Evolutionary conservation across 2,888 invertebrate genomes (phyloP).

Genomic region (Tachina fera): DNA sequence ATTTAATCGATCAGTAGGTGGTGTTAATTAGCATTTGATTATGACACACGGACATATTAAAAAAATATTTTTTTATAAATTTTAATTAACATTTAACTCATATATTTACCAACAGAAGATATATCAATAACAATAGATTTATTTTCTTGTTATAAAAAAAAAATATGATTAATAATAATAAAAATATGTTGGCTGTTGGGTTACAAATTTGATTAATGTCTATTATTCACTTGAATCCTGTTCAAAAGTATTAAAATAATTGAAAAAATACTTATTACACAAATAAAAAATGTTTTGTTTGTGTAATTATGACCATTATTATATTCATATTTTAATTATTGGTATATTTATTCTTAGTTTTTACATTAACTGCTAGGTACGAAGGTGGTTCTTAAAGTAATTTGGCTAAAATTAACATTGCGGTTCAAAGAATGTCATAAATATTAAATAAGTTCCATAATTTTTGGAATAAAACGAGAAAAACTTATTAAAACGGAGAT

Average conservation of each 20-base stretch:
- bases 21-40: conserved; percentile 64
- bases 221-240: conserved; percentile 50
- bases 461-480: too few species aligned
- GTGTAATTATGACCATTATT: conserved; percentile 33
- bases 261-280: background rate
- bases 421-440: too few species aligned
- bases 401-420: too few species aligned
- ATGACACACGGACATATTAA: conserved; percentile 52
- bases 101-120: background rate
- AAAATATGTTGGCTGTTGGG: conserved; percentile 7
- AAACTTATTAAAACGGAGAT: too few species aligned
- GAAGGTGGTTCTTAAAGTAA: background rate
- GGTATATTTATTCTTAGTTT: background rate
- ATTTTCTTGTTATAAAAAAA: background rate
- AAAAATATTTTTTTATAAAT: conserved; percentile 64
- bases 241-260: conserved; percentile 13
- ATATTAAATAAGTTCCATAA: too few species aligned
- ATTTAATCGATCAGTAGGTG: conserved; percentile 67
- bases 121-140: conserved; percentile 24
- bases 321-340: conserved; percentile 35
- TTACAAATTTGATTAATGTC: conserved; percentile 55
- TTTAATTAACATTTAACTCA: conserved; percentile 33
- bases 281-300: conserved; percentile 43
- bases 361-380: background rate
- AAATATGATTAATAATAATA: background rate